These are phyloP conservation scores for Hippocampus abdominalis DNA, from an alignment of 2,113 vertebrate species.

Conservation along the genomic window DNA sequence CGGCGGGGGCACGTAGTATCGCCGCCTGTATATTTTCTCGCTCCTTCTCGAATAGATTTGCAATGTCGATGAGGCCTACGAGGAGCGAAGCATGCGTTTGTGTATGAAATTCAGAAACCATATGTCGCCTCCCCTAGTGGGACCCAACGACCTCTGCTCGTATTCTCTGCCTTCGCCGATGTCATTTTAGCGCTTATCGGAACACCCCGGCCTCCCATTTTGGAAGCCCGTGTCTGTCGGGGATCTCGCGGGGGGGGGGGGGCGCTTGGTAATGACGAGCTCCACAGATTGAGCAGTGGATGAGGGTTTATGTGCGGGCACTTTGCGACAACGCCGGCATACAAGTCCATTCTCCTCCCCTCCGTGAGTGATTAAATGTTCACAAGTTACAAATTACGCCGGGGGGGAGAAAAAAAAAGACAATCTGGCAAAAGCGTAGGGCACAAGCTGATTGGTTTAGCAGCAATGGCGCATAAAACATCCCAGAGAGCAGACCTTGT, in stretches of 20 bases:
- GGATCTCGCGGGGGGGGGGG: constrained; percentile 49
- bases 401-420: constrained; percentile 21
- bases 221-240: constrained; percentile 62
- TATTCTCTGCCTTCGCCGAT: constrained; percentile 52
- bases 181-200: constrained; percentile 50
- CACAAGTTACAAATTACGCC: constrained; percentile 52
- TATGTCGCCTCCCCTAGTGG: constrained; percentile 48
- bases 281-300: constrained; percentile 61
- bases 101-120: constrained; percentile 61
- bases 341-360: constrained; percentile 25
- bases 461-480: constrained; percentile 57
- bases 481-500: constrained; percentile 50
- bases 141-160: constrained; percentile 29
- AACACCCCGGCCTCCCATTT: constrained; percentile 57
- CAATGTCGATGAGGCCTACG: constrained; percentile 41
- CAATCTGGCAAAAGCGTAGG: constrained; percentile 46
- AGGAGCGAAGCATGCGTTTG: constrained; percentile 7
- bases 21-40: too few relatives aligned
- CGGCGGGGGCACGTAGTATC: too few relatives aligned
- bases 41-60: constrained; percentile 55
- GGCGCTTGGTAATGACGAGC: constrained; percentile 37
- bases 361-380: constrained; percentile 44
- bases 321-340: constrained; percentile 39
- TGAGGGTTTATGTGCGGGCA: constrained; percentile 58
- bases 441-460: constrained; percentile 49